Conservation (phyloP, 1,140 invertebrate species). For the Cherax quadricarinatus region DNA sequence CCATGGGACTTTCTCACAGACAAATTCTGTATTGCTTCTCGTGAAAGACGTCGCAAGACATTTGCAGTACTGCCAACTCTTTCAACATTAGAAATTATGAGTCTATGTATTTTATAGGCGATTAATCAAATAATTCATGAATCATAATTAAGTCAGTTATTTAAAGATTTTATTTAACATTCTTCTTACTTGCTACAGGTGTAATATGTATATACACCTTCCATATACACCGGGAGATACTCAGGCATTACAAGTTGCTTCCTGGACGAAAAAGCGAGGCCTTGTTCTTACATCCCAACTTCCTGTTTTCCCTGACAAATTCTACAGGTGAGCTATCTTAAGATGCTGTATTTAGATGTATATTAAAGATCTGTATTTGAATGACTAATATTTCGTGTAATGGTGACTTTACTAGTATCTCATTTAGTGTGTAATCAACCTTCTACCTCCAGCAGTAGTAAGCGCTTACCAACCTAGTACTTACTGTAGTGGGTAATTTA, state of each 20-base stretch:
- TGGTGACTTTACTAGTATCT: background rate
- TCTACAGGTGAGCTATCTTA: background rate
- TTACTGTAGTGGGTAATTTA: background rate
- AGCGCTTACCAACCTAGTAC: background rate
- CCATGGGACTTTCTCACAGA: too few species aligned
- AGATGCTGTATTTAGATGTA: background rate
- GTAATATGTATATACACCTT: background rate
- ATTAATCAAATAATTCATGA: too few species aligned
- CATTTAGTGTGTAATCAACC: background rate
- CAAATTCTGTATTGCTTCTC: too few species aligned
- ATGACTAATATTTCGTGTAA: too few species aligned
- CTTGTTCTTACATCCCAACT: background rate
- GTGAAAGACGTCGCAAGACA: too few species aligned
- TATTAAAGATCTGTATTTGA: too few species aligned
- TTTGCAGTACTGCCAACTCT: too few species aligned
- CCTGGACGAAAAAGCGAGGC: background rate
- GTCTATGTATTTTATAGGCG: too few species aligned
- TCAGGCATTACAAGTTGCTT: background rate
- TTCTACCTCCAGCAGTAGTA: background rate
- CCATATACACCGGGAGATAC: background rate
- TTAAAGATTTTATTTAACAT: too few species aligned
- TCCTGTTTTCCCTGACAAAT: background rate
- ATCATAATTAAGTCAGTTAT: too few species aligned
- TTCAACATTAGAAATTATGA: too few species aligned
- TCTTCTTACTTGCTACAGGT: background rate